A percentile compares a stretch with the other conserved stretches of the same genome.
Conservation (phyloP, 2,113 vertebrate species). For the Acrocephalus arundinaceus region DNA sequence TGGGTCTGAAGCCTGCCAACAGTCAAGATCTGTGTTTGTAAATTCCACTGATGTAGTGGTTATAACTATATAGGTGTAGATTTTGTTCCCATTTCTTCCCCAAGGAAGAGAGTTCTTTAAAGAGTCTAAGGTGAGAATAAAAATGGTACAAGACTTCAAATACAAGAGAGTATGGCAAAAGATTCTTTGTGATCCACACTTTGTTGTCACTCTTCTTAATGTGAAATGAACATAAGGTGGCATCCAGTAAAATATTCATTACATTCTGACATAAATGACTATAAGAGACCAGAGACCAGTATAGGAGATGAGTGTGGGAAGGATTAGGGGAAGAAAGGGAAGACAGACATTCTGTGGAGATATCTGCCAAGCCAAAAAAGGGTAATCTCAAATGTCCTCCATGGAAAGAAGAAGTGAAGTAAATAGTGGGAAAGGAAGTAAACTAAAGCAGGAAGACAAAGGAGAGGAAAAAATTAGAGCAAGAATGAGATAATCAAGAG, state of each 20-base stretch:
- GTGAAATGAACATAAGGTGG: not conserved
- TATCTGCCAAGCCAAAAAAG: not conserved
- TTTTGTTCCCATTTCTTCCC: not conserved
- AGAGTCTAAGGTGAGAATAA: not conserved
- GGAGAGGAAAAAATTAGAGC: not conserved
- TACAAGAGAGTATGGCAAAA: not conserved
- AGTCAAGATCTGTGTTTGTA: not conserved
- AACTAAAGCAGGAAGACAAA: not conserved
- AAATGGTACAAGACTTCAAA: not conserved
- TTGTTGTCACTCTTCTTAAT: not conserved
- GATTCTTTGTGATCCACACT: not conserved
- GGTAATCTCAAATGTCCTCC: not conserved
- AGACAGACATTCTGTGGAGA: not conserved
- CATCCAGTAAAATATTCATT: not conserved
- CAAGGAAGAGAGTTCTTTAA: not conserved
- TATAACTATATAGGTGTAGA: not conserved
- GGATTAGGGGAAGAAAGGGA: not conserved
- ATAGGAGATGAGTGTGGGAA: not conserved
- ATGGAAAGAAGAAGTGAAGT: not conserved
- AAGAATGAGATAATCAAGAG: conserved; percentile 27
- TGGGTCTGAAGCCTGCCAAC: not conserved
- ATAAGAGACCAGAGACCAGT: not conserved
- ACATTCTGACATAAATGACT: not conserved
- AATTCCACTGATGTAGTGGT: not conserved
- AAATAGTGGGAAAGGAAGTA: not conserved